Percentiles rank a stretch among this genome's conserved stretches.
Evolutionary conservation across 2,113 vertebrate genomes (phyloP).

Genomic region (Cryptotis parvus): DNA sequence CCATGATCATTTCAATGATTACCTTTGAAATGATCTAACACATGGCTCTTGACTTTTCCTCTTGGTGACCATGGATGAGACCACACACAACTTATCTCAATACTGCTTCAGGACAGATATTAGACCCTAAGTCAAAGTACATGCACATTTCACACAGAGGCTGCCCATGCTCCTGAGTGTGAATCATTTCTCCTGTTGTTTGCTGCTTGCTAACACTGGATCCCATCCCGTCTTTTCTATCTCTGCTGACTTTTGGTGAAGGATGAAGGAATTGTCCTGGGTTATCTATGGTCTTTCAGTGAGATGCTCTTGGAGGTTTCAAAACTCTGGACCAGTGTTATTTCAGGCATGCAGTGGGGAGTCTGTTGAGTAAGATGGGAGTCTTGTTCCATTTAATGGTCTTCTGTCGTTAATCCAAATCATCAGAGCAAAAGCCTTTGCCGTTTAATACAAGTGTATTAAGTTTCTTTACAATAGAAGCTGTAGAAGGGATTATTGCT

Average conservation of each 20-base stretch:
- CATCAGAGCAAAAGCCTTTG: conserved; percentile 46
- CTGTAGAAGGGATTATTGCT: conserved; percentile 66
- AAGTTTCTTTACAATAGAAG: conserved; percentile 66
- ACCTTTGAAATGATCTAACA: not conserved
- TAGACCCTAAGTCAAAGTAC: not conserved
- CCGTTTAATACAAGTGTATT: conserved; percentile 72
- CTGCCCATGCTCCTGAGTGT: too few species aligned
- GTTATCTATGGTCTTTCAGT: not conserved
- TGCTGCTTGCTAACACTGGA: not conserved
- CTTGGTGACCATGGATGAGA: not conserved
- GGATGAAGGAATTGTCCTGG: not conserved
- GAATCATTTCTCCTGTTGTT: not conserved
- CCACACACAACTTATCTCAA: not conserved
- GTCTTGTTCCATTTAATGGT: not conserved
- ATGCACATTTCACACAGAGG: not conserved
- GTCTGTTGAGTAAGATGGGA: not conserved
- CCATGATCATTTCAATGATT: not conserved
- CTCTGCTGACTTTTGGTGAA: conserved; percentile 14
- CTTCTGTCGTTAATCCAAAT: conserved; percentile 67
- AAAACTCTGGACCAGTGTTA: not conserved
- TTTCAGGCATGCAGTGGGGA: too few species aligned
- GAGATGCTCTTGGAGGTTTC: not conserved
- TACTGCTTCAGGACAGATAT: not conserved
- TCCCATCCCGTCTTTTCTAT: not conserved
- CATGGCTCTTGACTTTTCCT: not conserved